phyloP scores from a whole-genome alignment of 2,888 invertebrate species.

The Tetanocera ferruginea region DNA sequence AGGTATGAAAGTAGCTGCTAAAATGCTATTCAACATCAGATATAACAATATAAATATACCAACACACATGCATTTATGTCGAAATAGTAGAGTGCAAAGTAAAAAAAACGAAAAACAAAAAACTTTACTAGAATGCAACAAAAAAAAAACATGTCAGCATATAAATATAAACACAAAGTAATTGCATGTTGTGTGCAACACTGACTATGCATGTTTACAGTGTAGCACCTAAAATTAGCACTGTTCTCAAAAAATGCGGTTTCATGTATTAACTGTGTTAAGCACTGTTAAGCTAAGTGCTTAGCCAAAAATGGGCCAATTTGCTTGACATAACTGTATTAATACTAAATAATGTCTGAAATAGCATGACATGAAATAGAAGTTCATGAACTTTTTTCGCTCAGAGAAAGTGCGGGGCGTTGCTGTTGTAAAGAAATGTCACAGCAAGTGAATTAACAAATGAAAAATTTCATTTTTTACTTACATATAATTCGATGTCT shows the following conservation, averaged over 20 bases:
- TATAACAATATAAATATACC: neutral
- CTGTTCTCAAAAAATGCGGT: too few species aligned
- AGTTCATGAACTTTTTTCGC: neutral
- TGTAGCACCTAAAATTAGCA: too few species aligned
- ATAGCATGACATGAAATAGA: neutral
- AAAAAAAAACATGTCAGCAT: neutral
- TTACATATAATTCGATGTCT: too few species aligned
- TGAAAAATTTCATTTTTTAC: too few species aligned
- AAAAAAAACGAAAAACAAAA: neutral
- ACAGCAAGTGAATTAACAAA: neutral
- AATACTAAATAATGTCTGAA: neutral
- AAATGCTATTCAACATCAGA: constrained; percentile 21
- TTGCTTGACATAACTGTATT: neutral
- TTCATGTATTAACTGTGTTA: neutral
- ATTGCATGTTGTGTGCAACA: constrained; percentile 27
- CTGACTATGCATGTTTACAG: too few species aligned
- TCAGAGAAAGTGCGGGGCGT: neutral
- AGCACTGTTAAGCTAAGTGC: neutral
- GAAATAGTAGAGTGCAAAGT: neutral
- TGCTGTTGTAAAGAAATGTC: neutral
- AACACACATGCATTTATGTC: neutral
- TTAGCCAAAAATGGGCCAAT: neutral
- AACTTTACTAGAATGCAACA: neutral
- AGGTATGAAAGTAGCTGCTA: constrained; percentile 33
- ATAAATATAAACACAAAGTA: constrained; percentile 8